Evolutionary conservation across 2,113 vertebrate species (phyloP).

Genomic region (Entelurus aequoreus): DNA sequence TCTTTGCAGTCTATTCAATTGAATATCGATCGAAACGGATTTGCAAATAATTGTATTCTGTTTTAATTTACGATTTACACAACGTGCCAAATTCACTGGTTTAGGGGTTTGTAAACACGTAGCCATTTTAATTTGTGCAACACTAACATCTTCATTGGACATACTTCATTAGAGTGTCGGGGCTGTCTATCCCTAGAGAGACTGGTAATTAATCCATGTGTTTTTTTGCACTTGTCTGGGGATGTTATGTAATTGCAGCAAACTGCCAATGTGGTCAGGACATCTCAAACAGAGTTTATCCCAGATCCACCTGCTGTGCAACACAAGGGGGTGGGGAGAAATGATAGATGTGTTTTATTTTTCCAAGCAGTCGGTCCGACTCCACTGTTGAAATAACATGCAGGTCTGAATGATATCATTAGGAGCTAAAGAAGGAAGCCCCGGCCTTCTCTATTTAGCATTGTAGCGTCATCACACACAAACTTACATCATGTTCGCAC

Average conservation of each 20-base stretch:
- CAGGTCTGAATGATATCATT: neutral
- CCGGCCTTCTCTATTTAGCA: too few relatives aligned
- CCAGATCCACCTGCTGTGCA: slow-evolving; percentile 24
- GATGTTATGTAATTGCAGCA: slow-evolving; percentile 45
- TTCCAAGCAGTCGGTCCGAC: neutral
- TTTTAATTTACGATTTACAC: too few relatives aligned
- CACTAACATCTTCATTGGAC: neutral
- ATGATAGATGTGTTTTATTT: neutral
- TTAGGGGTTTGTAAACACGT: neutral
- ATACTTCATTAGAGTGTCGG: slow-evolving; percentile 6
- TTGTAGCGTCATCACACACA: too few relatives aligned
- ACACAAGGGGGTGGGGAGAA: neutral
- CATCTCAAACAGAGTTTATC: slow-evolving; percentile 20
- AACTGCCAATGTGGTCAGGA: slow-evolving; percentile 39
- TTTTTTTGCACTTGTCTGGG: slow-evolving; percentile 55
- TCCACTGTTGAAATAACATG: neutral
- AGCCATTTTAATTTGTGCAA: neutral
- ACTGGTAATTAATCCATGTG: slow-evolving; percentile 50
- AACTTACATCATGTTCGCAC: too few relatives aligned
- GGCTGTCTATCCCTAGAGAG: slow-evolving; percentile 31
- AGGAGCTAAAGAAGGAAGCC: too few relatives aligned
- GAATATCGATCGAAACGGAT: too few relatives aligned
- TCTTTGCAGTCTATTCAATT: too few relatives aligned
- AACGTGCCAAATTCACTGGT: too few relatives aligned
- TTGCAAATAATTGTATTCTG: too few relatives aligned